Percentiles rank a stretch among this genome's conserved stretches.
Evolutionary conservation across 2,888 invertebrate genomes (phyloP).

Genomic region (Patella ulyssiponensis): DNA sequence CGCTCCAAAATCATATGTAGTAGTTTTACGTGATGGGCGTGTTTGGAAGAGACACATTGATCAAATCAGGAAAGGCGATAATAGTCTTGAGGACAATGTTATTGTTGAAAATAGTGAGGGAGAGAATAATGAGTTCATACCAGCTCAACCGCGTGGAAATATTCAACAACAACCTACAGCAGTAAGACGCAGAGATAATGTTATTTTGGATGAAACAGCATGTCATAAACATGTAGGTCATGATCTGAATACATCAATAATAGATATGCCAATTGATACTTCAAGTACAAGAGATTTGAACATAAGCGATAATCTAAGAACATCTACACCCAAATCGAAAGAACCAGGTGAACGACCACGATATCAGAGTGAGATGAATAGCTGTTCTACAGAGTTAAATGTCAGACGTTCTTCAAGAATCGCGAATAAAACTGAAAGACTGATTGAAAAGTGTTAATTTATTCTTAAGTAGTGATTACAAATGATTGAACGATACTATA

Average conservation of each 20-base stretch:
- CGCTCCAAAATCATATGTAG: neutral
- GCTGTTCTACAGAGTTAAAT: too few species aligned
- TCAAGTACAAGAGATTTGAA: too few species aligned
- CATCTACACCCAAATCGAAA: too few species aligned
- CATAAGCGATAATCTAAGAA: too few species aligned
- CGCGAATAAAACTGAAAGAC: too few species aligned
- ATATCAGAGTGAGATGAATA: too few species aligned
- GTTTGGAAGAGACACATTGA: neutral
- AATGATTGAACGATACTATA: too few species aligned
- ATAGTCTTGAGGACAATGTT: neutral
- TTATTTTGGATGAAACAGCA: neutral
- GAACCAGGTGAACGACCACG: too few species aligned
- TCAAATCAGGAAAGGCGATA: neutral
- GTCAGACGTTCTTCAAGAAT: too few species aligned
- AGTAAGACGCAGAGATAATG: neutral
- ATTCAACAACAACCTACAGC: neutral
- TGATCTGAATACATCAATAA: neutral
- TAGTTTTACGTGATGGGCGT: neutral
- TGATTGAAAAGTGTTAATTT: too few species aligned
- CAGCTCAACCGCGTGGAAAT: neutral
- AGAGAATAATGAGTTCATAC: neutral
- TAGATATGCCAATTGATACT: neutral
- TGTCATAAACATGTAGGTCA: neutral
- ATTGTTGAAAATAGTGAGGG: neutral
- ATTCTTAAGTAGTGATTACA: too few species aligned